phyloP scores from a whole-genome alignment of 2,797 vertebrate genomes.

The Danionella dracula region DNA sequence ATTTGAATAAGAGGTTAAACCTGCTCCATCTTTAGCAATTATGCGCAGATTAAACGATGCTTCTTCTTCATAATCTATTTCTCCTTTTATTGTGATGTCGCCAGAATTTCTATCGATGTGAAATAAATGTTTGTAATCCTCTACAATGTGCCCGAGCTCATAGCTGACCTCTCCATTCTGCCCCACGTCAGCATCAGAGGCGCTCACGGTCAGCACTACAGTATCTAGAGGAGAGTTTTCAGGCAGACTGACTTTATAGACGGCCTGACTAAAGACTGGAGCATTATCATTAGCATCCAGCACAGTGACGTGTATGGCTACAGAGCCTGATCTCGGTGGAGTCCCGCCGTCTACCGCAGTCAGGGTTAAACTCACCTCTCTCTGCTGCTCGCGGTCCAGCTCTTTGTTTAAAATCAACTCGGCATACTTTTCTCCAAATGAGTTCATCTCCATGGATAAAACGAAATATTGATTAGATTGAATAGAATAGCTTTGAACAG shows the following conservation, averaged over 20 bases:
- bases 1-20: slow-evolving; percentile 52
- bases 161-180: too few relatives aligned
- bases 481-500: slow-evolving; percentile 54
- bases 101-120: neutral
- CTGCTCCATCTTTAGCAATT: slow-evolving; percentile 54
- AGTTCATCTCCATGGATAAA: slow-evolving; percentile 32
- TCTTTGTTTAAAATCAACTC: slow-evolving; percentile 22
- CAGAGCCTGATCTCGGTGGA: slow-evolving; percentile 16
- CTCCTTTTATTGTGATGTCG: neutral
- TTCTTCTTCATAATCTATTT: slow-evolving; percentile 37
- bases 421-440: slow-evolving; percentile 15
- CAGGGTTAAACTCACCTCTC: slow-evolving; percentile 5
- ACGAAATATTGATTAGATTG: slow-evolving; percentile 51
- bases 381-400: slow-evolving; percentile 28
- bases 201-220: slow-evolving; percentile 25
- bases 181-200: slow-evolving; percentile 45
- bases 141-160: too few relatives aligned
- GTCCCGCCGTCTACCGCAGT: slow-evolving; percentile 9
- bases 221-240: slow-evolving; percentile 47
- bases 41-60: slow-evolving; percentile 52
- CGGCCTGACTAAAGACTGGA: slow-evolving; percentile 37
- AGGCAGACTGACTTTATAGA: slow-evolving; percentile 25
- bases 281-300: neutral
- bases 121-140: slow-evolving; percentile 29
- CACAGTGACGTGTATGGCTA: neutral